Conservation (phyloP, 2,113 vertebrate species). For the cattle (Bos taurus) region DNA sequence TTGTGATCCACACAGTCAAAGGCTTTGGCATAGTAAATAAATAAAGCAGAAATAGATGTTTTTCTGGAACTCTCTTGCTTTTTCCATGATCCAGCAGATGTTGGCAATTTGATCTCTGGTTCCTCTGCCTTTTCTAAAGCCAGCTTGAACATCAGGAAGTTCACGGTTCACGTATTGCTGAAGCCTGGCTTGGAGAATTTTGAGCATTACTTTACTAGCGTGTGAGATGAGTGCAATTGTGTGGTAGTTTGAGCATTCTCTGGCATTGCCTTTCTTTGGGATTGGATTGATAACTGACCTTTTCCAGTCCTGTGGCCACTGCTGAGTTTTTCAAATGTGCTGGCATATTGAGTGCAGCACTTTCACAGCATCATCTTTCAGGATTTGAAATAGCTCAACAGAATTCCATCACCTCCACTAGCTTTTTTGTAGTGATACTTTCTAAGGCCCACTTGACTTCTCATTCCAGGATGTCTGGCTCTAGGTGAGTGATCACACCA, state of each 20-base stretch:
- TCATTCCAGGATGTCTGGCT: neutral
- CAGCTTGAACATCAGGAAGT: neutral
- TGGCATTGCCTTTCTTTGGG: neutral
- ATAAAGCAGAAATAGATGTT: neutral
- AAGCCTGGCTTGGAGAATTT: neutral
- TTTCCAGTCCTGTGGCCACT: neutral
- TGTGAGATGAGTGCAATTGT: neutral
- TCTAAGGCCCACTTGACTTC: neutral
- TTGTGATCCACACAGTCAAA: neutral
- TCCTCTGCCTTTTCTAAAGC: neutral
- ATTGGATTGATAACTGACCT: neutral
- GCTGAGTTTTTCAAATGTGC: neutral
- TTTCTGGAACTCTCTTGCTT: neutral
- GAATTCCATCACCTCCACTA: neutral
- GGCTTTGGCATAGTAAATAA: neutral
- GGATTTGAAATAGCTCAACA: neutral
- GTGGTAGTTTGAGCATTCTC: fast-evolving
- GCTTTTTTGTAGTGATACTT: neutral
- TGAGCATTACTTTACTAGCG: fast-evolving
- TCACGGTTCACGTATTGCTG: fast-evolving
- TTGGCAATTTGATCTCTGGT: neutral
- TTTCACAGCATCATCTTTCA: neutral
- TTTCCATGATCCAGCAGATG: fast-evolving
- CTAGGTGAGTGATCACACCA: neutral
- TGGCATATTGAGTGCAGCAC: neutral